Evolutionary conservation across 1,140 invertebrate species (phyloP).

Genomic region (Zaprionus capensis): DNA sequence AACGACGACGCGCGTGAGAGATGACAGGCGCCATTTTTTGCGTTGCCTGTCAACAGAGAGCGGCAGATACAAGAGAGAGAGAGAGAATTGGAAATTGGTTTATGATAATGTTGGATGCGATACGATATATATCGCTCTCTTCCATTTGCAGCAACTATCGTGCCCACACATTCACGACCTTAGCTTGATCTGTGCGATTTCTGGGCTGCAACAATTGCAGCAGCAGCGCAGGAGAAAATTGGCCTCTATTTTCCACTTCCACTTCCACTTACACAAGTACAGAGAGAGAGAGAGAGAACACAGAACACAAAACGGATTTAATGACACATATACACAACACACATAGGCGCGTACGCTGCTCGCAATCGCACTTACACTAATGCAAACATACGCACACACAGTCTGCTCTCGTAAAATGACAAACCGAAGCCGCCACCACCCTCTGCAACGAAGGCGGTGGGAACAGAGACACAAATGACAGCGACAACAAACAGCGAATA

Average conservation of each 20-base stretch:
- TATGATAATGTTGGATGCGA: slow-evolving; percentile 10
- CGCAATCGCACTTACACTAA: slow-evolving; percentile 32
- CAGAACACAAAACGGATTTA: slow-evolving; percentile 49
- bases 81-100: slow-evolving; percentile 29
- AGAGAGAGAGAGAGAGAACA: slow-evolving; percentile 1
- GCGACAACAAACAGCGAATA: slow-evolving; percentile 68
- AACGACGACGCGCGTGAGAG: slow-evolving; percentile 45
- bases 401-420: slow-evolving; percentile 44
- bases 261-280: slow-evolving; percentile 35
- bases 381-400: slow-evolving; percentile 17
- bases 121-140: not conserved
- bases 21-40: slow-evolving; percentile 70
- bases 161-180: slow-evolving; percentile 33
- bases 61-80: slow-evolving; percentile 7
- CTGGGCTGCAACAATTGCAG: slow-evolving; percentile 46
- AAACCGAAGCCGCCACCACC: slow-evolving; percentile 51
- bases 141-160: slow-evolving; percentile 15
- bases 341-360: slow-evolving; percentile 9
- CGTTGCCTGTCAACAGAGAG: slow-evolving; percentile 35
- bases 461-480: slow-evolving; percentile 50
- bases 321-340: slow-evolving; percentile 31
- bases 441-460: slow-evolving; percentile 43
- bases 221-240: slow-evolving; percentile 52
- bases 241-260: slow-evolving; percentile 45
- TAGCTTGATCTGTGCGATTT: slow-evolving; percentile 22